Base-by-base conservation (phyloP, 2,113 vertebrate species). In the Phylloscopus trochilus region DNA sequence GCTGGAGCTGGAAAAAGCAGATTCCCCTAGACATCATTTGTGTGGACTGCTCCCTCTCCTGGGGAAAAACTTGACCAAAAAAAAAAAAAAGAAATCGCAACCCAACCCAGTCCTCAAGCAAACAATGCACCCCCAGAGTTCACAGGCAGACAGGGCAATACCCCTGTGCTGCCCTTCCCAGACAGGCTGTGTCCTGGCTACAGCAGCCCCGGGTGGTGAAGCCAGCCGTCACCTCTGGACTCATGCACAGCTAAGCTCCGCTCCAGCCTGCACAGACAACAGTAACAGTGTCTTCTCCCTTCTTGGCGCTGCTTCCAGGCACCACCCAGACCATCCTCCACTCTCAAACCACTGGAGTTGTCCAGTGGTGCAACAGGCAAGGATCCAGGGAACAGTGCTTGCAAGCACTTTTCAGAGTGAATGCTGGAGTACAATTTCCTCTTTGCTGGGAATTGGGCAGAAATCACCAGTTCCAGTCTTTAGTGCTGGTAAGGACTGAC, bases 11-110 rank as follows among this genome's bases (percentile, higher is more conserved):
- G 22, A 77, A 17, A 7, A 14, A 90, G 53, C 26, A 13, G 15
- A 37, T 75, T 59, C 31, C 52, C 19, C 17, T 55, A 0, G 3
- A 7, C 49, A 11, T 43, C 7, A 5, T 23, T 72, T 70, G 15
- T 27, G 46, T 13, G 62, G 37, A 87, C 28, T 93, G 78, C 90
- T 94, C 95, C 82, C 85, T 95, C 93, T 92, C 74, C 82, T 62
- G 93, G 74, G 78, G 31, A 82, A 91, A 78, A 78, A 15, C 20
- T 17, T n/a, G 60, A 21, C 8, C 8, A 17, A 44, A 37, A 44
- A 33, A 49, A 41, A 33, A 23, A 53, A 15, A 19, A 60, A 39
- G 27, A 17, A 10, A 59, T 27, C 76, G 9, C 26, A 15, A 28
- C 31, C 10, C 49, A 39, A 84, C 28, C 2, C 17, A 15, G 27